Evolutionary conservation across 2,888 invertebrate species (phyloP).

Genomic region (Protodeltote pygarga): DNA sequence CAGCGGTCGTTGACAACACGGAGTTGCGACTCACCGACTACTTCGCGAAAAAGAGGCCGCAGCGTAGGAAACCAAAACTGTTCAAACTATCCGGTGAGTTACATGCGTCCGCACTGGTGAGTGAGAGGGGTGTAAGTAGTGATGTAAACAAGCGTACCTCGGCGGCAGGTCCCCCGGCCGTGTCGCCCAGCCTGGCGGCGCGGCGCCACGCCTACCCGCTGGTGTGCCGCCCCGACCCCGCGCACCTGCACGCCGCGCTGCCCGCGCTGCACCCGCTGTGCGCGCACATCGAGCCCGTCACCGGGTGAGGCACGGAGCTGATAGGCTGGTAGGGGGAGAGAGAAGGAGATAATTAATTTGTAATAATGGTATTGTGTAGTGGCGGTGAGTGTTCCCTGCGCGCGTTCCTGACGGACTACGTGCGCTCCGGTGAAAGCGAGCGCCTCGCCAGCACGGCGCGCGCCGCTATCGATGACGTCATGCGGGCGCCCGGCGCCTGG

Average conservation of each 20-base stretch:
- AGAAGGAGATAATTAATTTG: too few relatives aligned
- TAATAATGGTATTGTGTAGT: conserved; percentile 28
- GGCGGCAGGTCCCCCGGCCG: conserved; percentile 16
- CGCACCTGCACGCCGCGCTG: conserved; percentile 92
- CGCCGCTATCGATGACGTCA: conserved; percentile 85
- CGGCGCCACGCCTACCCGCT: conserved; percentile 68
- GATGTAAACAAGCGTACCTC: background rate
- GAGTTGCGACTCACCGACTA: conserved; percentile 70
- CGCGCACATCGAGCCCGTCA: conserved; percentile 92
- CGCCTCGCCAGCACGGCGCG: conserved; percentile 77
- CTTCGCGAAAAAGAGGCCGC: conserved; percentile 73
- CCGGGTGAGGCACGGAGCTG: too few relatives aligned
- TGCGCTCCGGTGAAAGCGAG: conserved; percentile 94
- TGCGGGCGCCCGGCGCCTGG: conserved; percentile 92
- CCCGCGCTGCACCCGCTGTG: conserved; percentile 94
- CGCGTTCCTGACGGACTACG: conserved; percentile 94
- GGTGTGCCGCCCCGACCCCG: conserved; percentile 91
- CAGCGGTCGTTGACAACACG: conserved; percentile 23
- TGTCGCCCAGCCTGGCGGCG: conserved; percentile 22
- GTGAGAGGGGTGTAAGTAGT: too few relatives aligned
- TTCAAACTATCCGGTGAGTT: conserved; percentile 69
- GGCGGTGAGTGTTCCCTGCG: conserved; percentile 90
- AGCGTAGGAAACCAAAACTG: conserved; percentile 64
- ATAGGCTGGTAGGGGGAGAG: too few relatives aligned
- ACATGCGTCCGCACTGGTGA: too few relatives aligned